Evolutionary conservation across 2,113 vertebrate species (phyloP).

Genomic region (Cacatua alba): DNA sequence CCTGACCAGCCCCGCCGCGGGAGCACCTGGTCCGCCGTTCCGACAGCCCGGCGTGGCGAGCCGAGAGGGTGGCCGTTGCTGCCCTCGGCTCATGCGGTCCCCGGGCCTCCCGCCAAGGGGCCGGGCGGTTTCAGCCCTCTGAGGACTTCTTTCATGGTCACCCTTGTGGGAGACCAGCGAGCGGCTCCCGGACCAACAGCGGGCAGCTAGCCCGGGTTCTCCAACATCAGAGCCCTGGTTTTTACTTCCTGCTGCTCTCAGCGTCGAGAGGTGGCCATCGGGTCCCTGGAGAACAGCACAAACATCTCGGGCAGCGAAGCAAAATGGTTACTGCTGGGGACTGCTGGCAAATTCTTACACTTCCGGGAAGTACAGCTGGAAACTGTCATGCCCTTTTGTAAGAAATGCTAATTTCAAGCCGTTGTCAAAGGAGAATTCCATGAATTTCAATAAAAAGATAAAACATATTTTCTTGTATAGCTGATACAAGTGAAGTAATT

Average conservation of each 20-base stretch:
- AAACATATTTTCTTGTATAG: neutral
- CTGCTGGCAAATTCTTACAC: rapidly evolving
- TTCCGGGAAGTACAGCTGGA: neutral
- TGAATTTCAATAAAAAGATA: neutral
- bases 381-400: neutral
- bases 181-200: neutral
- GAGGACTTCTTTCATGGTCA: neutral
- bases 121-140: too few species aligned
- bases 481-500: neutral
- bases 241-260: neutral
- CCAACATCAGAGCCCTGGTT: neutral
- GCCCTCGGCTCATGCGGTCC: neutral
- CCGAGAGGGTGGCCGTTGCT: neutral
- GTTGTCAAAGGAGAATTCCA: neutral
- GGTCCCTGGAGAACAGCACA: rapidly evolving
- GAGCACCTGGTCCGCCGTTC: neutral
- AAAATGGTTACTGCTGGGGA: rapidly evolving
- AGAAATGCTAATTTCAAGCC: neutral
- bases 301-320: neutral
- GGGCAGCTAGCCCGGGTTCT: rapidly evolving
- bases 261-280: neutral
- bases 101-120: neutral
- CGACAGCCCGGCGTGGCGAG: neutral
- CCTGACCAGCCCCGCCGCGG: neutral
- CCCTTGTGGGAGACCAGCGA: neutral